Evolutionary conservation across 2,888 invertebrate species (phyloP).

Genomic region (Xylophagus ater): DNA sequence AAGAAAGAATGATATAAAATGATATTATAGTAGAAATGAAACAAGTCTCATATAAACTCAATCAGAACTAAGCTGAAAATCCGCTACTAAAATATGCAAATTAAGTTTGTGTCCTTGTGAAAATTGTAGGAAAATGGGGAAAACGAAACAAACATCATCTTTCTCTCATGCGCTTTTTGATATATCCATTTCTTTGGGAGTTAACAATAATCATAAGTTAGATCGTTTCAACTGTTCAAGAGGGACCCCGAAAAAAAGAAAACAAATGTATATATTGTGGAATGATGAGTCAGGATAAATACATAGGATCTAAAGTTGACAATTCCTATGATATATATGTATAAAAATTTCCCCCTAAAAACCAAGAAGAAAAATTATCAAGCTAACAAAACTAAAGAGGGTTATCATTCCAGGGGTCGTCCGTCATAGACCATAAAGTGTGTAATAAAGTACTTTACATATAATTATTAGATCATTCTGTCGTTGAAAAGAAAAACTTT

Average conservation of each 20-base stretch:
- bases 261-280: not conserved
- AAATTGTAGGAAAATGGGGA: constrained; percentile 1
- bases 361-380: not conserved
- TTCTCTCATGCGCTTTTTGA: too few species aligned
- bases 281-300: not conserved
- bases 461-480: constrained; percentile 13
- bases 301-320: too few species aligned
- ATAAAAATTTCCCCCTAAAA: not conserved
- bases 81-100: constrained; percentile 14
- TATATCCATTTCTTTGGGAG: not conserved
- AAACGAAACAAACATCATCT: not conserved
- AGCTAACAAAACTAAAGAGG: constrained; percentile 1
- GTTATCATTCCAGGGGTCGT: not conserved
- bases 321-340: too few species aligned
- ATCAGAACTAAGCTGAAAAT: constrained; percentile 12
- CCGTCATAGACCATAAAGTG: constrained; percentile 13
- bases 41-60: constrained; percentile 13
- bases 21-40: too few species aligned
- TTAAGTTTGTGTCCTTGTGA: constrained; percentile 6
- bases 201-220: constrained; percentile 12
- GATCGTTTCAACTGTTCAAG: not conserved
- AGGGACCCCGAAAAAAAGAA: not conserved
- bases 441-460: constrained; percentile 16
- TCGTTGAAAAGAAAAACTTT: constrained; percentile 5
- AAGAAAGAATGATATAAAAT: too few species aligned